Base-by-base conservation (phyloP, 2,113 vertebrate genomes). In the Elephas maximus region DNA sequence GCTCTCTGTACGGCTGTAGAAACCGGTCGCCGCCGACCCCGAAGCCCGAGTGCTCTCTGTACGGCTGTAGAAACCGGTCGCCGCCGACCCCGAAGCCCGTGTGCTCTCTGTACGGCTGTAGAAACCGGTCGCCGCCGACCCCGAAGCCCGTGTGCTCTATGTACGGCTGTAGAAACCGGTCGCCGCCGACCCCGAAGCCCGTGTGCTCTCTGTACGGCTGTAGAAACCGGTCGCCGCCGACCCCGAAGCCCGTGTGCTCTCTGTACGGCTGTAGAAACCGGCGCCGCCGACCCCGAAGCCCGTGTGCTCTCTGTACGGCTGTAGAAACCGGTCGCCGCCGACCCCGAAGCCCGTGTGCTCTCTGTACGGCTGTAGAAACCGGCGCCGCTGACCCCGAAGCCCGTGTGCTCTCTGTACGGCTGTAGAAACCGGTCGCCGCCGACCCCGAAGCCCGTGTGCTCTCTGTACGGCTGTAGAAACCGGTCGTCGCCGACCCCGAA, bases 21-120 rank as follows among this genome's bases (percentile, higher is more conserved):
- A 57, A 57, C 53, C 53, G 15, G 53, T n/a, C 15, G 53, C 53
- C 15, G 15, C 53, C 15, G 53, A 57, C 37, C 37, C 37, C 41
- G 81, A 94, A 95, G 44, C 21, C 76, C 37, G 44, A 18, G 8
- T 87, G 67, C 86, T 90, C 78, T 86, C 48, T 60, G 9, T 87
- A 85, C 6, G 69, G 41, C 21, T 78, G 0, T 21, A 62, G 23
- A 62, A 57, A 57, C 53, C 53, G 15, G 53, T n/a, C 15, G 53
- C 53, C 15, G 15, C 53, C 15, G 53, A 57, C 41, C 37, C 37
- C 37, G 81, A 94, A 95, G 44, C 21, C 76, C 37, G 44, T 21
- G 8, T 87, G 67, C 86, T 90, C 78, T 86, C 48, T 60, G 9
- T 90, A 85, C 6, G 69, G 41, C 21, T 78, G 0, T 21, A 62